phyloP scores from a whole-genome alignment of 2,797 vertebrate species.

The Rhinoraja longicauda region DNA sequence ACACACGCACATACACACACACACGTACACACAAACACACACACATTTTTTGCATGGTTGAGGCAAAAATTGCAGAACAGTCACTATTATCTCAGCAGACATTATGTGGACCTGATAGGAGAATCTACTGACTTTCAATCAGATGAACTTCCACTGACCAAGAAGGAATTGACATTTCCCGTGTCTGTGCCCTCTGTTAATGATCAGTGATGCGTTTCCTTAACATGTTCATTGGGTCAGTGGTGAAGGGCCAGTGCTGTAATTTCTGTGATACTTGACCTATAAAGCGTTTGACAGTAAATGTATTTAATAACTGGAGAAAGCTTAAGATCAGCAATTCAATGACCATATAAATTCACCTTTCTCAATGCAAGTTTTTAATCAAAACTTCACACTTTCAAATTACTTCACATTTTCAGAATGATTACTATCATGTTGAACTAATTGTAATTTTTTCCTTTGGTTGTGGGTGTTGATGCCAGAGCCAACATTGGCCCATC shows the following conservation, averaged over 20 bases:
- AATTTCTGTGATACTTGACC: neutral
- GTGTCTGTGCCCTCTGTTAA: neutral
- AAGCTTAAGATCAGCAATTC: neutral
- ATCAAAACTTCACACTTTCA: neutral
- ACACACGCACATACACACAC: neutral
- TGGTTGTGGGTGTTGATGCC: too few species aligned
- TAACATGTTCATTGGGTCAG: neutral
- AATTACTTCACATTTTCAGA: neutral
- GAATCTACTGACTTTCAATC: neutral
- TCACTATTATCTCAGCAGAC: neutral
- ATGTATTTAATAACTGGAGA: neutral
- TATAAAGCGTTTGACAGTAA: slow-evolving; percentile 4
- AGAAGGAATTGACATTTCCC: neutral
- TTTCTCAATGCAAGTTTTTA: too few species aligned
- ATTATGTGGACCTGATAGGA: neutral
- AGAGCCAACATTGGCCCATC: too few species aligned
- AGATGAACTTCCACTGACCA: neutral
- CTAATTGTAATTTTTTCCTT: too few species aligned
- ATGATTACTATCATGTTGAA: neutral
- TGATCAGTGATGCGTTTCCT: neutral
- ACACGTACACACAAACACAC: neutral
- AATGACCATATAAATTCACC: neutral
- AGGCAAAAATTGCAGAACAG: neutral
- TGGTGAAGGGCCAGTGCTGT: neutral
- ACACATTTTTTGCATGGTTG: neutral